Percentiles rank a stretch among this genome's conserved stretches.
Evolutionary conservation across 2,888 invertebrate genomes (phyloP).

Genomic region (Amphipoea lucens): DNA sequence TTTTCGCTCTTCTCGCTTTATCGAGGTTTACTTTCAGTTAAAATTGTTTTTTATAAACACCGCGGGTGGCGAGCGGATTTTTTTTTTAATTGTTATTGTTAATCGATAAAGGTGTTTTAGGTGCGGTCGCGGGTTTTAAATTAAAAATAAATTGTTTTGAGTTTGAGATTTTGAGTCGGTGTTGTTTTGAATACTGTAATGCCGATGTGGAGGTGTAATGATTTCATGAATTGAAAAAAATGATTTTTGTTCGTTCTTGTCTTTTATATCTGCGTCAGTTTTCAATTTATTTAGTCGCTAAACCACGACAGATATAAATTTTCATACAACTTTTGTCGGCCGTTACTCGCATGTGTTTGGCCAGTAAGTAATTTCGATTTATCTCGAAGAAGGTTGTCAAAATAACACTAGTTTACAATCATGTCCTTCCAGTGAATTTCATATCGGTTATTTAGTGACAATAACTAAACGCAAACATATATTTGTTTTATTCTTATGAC

Average conservation of each 20-base stretch:
- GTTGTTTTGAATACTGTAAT: background rate
- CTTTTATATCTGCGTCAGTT: background rate
- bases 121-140: conserved; percentile 51
- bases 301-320: too few species aligned
- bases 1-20: conserved; percentile 76
- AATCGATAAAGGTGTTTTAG: conserved; percentile 61
- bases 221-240: background rate
- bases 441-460: too few species aligned
- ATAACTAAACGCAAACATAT: too few species aligned
- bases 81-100: conserved; percentile 67
- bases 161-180: conserved; percentile 19
- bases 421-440: too few species aligned
- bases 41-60: conserved; percentile 83
- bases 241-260: too few species aligned
- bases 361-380: too few species aligned
- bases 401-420: too few species aligned
- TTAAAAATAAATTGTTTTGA: conserved; percentile 64
- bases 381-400: too few species aligned
- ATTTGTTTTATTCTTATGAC: too few species aligned
- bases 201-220: background rate
- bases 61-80: conserved; percentile 61
- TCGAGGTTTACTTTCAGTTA: conserved; percentile 81
- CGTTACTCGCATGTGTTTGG: too few species aligned
- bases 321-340: too few species aligned
- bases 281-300: background rate